phyloP scores from a whole-genome alignment of 2,797 vertebrate genomes.

The Sebastes ruberrimus region DNA sequence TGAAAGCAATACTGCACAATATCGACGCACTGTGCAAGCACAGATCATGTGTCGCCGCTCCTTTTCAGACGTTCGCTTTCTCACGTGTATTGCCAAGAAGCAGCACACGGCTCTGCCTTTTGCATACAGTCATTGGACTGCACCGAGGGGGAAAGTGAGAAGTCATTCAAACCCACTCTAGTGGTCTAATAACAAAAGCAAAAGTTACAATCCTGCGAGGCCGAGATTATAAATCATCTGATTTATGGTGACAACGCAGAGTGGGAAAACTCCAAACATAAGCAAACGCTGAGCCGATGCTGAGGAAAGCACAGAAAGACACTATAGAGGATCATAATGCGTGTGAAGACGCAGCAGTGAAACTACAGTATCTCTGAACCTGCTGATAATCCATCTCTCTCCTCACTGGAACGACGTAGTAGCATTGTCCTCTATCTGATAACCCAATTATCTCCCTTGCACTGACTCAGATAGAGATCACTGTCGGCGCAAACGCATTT shows the following conservation, averaged over 20 bases:
- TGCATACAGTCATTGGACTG: slow-evolving; percentile 59
- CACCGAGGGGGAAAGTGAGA: slow-evolving; percentile 56
- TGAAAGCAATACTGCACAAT: slow-evolving; percentile 53
- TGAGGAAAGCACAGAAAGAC: slow-evolving; percentile 58
- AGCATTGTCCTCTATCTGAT: slow-evolving; percentile 64
- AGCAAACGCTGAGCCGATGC: slow-evolving; percentile 69
- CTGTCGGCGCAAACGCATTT: slow-evolving; percentile 66
- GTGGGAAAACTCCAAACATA: slow-evolving; percentile 75
- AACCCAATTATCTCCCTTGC: slow-evolving; percentile 72
- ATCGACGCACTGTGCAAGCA: slow-evolving; percentile 48
- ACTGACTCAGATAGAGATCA: slow-evolving; percentile 62
- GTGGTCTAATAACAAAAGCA: slow-evolving; percentile 70
- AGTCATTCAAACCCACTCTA: slow-evolving; percentile 72
- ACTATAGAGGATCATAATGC: slow-evolving; percentile 36
- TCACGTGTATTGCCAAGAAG: slow-evolving; percentile 23
- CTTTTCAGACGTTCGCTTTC: slow-evolving; percentile 43
- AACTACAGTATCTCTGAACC: slow-evolving; percentile 41
- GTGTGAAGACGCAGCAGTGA: slow-evolving; percentile 45
- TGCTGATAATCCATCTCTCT: slow-evolving; percentile 58
- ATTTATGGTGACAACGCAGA: slow-evolving; percentile 78
- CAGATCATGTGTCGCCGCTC: slow-evolving; percentile 48
- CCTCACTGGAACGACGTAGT: slow-evolving; percentile 34
- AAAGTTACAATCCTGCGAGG: slow-evolving; percentile 73
- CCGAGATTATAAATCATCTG: slow-evolving; percentile 80
- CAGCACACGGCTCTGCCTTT: slow-evolving; percentile 35